Percentiles rank a stretch among this genome's conserved stretches.
Evolutionary conservation across 1,140 invertebrate genomes (phyloP).

Genomic region (Wasmannia auropunctata): DNA sequence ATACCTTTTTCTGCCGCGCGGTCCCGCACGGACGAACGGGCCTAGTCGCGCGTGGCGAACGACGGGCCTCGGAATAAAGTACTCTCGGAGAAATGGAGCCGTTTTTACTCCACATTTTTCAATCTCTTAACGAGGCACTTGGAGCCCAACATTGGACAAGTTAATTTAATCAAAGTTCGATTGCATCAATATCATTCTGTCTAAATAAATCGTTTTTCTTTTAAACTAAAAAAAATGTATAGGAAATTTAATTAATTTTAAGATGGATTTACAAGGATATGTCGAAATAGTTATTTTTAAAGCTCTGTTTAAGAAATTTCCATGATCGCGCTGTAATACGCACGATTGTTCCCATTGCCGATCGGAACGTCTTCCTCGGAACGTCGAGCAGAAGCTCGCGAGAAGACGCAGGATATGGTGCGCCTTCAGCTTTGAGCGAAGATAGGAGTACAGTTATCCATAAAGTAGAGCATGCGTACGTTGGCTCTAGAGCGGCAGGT

Average conservation of each 20-base stretch:
- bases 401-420: slow-evolving; percentile 52
- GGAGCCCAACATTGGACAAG: background rate
- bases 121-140: background rate
- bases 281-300: background rate
- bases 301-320: background rate
- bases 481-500: slow-evolving; percentile 75
- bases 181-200: background rate
- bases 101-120: slow-evolving; percentile 18
- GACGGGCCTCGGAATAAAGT: slow-evolving; percentile 51
- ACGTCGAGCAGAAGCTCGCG: slow-evolving; percentile 50
- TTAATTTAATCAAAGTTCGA: slow-evolving; percentile 5
- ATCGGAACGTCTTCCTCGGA: background rate
- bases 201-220: background rate
- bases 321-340: background rate
- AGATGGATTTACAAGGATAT: background rate
- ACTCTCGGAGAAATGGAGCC: slow-evolving; percentile 19
- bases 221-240: background rate
- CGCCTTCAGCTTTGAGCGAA: slow-evolving; percentile 66
- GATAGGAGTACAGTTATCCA: slow-evolving; percentile 76
- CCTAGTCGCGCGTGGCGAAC: slow-evolving; percentile 71
- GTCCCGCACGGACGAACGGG: slow-evolving; percentile 68
- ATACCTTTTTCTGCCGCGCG: slow-evolving; percentile 72
- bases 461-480: slow-evolving; percentile 77
- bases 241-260: background rate
- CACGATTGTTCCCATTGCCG: background rate